Conservation (phyloP, 2,113 vertebrate genomes). For the Sinocyclocheilus anshuiensis region DNA sequence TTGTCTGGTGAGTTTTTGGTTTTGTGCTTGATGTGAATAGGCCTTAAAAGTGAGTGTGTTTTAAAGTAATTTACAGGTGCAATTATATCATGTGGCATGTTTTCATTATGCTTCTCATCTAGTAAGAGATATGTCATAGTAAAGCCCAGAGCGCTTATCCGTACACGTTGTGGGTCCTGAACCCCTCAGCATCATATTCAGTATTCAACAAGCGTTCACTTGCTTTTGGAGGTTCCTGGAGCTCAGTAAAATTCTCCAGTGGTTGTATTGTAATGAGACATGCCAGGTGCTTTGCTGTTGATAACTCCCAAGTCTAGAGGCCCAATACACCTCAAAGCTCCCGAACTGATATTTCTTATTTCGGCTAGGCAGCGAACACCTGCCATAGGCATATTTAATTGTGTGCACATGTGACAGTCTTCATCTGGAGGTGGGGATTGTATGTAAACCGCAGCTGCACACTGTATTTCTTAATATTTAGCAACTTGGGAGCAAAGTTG, state of each 20-base stretch:
- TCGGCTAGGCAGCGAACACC: background rate
- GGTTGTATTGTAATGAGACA: slow-evolving; percentile 32
- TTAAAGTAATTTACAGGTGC: background rate
- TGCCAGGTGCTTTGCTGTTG: slow-evolving; percentile 37
- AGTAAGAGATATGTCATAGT: background rate
- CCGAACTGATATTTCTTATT: slow-evolving; percentile 24
- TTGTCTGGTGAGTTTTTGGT: too few species aligned
- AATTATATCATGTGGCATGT: background rate
- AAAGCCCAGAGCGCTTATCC: background rate
- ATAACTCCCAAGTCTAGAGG: slow-evolving; percentile 32
- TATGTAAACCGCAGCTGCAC: background rate
- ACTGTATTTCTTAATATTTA: background rate
- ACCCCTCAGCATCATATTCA: background rate
- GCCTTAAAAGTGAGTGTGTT: background rate
- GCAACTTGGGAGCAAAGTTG: slow-evolving; percentile 4
- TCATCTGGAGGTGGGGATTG: slow-evolving; percentile 18
- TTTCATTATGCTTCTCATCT: slow-evolving; percentile 9
- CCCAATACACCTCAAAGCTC: slow-evolving; percentile 13
- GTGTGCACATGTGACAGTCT: background rate
- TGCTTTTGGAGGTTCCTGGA: slow-evolving; percentile 13
- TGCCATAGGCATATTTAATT: slow-evolving; percentile 23
- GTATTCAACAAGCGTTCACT: slow-evolving; percentile 9
- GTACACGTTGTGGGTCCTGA: background rate
- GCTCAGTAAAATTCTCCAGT: slow-evolving; percentile 26
- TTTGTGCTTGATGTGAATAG: background rate